Base-by-base conservation (phyloP, 2,113 vertebrate species). In the Albula goreensis region DNA sequence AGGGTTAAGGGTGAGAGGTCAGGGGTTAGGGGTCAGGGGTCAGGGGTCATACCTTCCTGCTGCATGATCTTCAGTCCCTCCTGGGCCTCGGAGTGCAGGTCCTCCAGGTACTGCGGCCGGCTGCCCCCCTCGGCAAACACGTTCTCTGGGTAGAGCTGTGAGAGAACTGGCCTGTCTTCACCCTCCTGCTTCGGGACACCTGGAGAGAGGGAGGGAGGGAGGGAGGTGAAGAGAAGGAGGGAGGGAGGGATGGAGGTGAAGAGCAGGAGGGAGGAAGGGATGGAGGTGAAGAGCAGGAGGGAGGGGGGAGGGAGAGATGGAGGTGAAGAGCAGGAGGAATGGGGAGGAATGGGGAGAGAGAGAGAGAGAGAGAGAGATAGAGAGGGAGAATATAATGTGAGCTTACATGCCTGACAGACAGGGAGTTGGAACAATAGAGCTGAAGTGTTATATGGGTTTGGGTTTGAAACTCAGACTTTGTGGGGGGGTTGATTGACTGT, bases 61-160 rank as follows among this genome's bases (percentile, higher is more conserved):
- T 97, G 98, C 51, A 96, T 94, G 86, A 97, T 96, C 89, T 97
- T 97, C 48, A 99, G 93, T 0, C 98, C 97, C 83, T 97, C 95
- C 92, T 95, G 96, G 6, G 98, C 98, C 94, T 99, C 97, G 0
- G 89, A 96, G 93, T 99, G 97, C 78, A 99, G 95, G 90, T 98
- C 97, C 88, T 98, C 96, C 88, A 99, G 92, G 91, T 98, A 95
- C 19, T 96, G 95, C 0, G 97, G 95, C 17, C 97, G 94, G 52
- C 92, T 95, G 66, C 90, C 93, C 90, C 90, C 93, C 90, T 98
- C 97, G 79, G 97, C 96, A 93, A 99, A 99, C 81, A 98, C 96
- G 9, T 99, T 99, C 94, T 99, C 97, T 50, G 94, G 96, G 84
- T 96, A 91, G 56, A 95, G 89, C 0, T 82, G 94, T 82, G 93